Evolutionary conservation across 2,888 invertebrate species (phyloP).

Genomic region (Bhutanitis thaidina): DNA sequence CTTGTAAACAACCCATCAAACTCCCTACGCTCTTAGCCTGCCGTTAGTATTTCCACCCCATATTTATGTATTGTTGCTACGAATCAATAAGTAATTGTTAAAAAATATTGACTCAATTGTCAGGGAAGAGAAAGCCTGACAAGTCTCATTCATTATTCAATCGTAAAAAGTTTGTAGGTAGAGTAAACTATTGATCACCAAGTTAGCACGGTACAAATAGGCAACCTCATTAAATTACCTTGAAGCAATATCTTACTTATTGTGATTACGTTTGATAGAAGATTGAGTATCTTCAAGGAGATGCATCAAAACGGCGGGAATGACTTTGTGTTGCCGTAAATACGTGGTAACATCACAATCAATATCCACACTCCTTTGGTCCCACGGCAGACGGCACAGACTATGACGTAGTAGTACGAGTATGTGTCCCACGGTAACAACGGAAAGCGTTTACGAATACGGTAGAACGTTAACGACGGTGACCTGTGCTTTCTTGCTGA

Average conservation of each 20-base stretch:
- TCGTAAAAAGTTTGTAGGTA: not conserved
- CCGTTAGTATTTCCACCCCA: conserved; percentile 36
- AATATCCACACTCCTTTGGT: not conserved
- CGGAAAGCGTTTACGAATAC: not conserved
- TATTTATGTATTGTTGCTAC: conserved; percentile 19
- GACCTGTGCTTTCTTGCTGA: not conserved
- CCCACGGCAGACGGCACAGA: not conserved
- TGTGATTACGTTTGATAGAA: not conserved
- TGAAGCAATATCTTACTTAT: not conserved
- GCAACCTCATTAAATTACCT: not conserved
- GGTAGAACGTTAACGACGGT: not conserved
- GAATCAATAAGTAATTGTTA: conserved; percentile 13
- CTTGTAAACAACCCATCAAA: conserved; percentile 50
- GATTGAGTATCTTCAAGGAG: conserved; percentile 39
- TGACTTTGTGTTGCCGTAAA: conserved; percentile 31
- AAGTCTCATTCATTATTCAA: conserved; percentile 10
- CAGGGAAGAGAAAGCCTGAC: not conserved
- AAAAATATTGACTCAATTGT: not conserved
- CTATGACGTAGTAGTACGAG: too few relatives aligned
- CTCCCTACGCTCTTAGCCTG: conserved; percentile 31
- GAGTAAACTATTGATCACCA: not conserved
- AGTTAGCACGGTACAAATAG: not conserved
- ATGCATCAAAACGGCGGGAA: conserved; percentile 40
- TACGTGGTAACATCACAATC: conserved; percentile 5
- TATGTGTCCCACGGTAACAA: not conserved